A percentile compares a stretch with the other conserved stretches of the same genome.
Conservation (phyloP, 2,888 invertebrate species). For the Epirrhoe tristata region DNA sequence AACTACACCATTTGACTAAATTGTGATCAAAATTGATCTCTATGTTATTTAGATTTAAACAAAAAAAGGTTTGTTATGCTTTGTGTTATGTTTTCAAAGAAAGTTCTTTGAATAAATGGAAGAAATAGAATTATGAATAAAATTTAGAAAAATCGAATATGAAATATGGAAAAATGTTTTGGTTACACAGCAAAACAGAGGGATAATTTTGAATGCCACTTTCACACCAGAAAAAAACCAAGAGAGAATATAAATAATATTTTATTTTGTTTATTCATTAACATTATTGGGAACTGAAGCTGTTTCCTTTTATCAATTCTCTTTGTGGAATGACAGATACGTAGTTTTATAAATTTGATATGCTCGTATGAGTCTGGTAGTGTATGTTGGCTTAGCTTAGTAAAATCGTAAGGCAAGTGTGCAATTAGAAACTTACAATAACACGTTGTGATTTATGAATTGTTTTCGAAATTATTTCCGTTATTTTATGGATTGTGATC, state of each 20-base stretch:
- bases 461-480: slow-evolving; percentile 54
- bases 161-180: no score
- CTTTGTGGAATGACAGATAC: not conserved
- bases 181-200: no score
- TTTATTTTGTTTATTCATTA: no score
- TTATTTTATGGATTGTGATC: slow-evolving; percentile 47
- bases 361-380: slow-evolving; percentile 37
- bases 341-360: slow-evolving; percentile 24
- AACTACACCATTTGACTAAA: not conserved
- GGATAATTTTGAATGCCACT: no score
- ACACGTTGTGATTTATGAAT: slow-evolving; percentile 52
- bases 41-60: not conserved
- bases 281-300: no score
- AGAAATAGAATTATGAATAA: no score
- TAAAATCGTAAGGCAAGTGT: slow-evolving; percentile 58
- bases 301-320: no score
- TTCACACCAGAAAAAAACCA: no score
- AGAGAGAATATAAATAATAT: no score
- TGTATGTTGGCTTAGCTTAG: slow-evolving; percentile 43
- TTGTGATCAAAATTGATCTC: slow-evolving; percentile 4
- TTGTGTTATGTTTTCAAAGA: not conserved
- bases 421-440: slow-evolving; percentile 50
- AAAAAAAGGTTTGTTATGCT: not conserved
- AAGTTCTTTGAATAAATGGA: not conserved
- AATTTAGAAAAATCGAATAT: no score